A percentile compares a stretch with the other conserved stretches of the same genome.
phyloP scores from a whole-genome alignment of 2,113 vertebrate genomes.

The Equus przewalskii region DNA sequence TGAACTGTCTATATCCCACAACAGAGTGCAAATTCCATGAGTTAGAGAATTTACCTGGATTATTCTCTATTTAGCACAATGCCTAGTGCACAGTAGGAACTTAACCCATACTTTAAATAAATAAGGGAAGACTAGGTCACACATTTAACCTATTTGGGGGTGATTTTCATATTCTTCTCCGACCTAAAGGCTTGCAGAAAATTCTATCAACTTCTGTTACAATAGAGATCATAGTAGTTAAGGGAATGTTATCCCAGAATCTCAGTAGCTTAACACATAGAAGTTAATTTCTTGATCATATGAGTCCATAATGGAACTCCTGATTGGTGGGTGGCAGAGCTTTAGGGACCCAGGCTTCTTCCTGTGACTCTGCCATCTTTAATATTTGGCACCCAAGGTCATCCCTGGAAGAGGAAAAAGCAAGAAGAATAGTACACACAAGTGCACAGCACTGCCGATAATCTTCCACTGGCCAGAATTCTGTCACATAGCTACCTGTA shows the following conservation, averaged over 20 bases:
- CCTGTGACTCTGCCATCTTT: background rate
- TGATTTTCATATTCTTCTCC: background rate
- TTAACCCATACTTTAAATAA: background rate
- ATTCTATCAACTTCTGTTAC: background rate
- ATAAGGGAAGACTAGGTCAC: background rate
- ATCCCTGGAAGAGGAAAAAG: background rate
- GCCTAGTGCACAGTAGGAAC: background rate
- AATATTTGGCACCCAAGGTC: background rate
- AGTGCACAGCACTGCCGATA: fast-evolving
- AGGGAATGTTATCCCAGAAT: background rate
- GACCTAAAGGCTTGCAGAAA: background rate
- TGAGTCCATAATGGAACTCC: too few species aligned
- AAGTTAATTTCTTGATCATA: background rate
- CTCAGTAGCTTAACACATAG: background rate
- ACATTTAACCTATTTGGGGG: background rate
- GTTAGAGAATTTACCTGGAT: background rate
- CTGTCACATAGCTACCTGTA: background rate
- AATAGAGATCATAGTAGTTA: background rate
- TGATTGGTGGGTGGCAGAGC: background rate
- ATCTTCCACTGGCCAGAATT: background rate
- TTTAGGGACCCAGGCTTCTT: background rate
- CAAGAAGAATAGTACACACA: background rate
- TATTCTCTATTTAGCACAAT: background rate
- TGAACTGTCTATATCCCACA: background rate
- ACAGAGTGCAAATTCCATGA: background rate